phyloP scores from a whole-genome alignment of 2,888 invertebrate genomes.

The Lasioglossum zephyrum region DNA sequence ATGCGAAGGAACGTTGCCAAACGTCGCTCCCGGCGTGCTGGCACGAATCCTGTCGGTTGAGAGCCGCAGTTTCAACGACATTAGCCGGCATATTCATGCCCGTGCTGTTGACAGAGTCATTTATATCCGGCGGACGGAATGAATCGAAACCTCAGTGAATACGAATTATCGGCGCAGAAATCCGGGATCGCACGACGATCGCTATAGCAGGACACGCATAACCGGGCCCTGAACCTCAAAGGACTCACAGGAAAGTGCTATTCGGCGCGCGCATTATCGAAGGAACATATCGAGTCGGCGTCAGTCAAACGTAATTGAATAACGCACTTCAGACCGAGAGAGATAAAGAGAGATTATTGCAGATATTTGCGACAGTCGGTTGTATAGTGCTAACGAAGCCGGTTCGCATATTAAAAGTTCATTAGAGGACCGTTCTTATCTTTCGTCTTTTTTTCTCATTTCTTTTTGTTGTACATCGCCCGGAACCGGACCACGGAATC shows the following conservation, averaged over 20 bases:
- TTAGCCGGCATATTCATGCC: slow-evolving; percentile 19
- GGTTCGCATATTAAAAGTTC: slow-evolving; percentile 1
- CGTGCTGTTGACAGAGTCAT: slow-evolving; percentile 30
- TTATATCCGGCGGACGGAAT: background rate
- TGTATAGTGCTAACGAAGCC: slow-evolving; percentile 9
- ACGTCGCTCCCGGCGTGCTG: background rate
- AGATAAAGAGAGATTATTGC: background rate
- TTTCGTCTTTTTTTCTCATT: background rate
- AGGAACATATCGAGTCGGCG: background rate
- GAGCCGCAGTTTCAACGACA: background rate
- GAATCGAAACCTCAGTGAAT: slow-evolving; percentile 33
- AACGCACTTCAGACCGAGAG: background rate
- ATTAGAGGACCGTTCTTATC: background rate
- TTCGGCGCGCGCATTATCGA: background rate
- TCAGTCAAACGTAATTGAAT: slow-evolving; percentile 30
- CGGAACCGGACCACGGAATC: background rate
- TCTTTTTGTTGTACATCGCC: background rate
- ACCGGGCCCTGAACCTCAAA: background rate
- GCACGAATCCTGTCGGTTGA: slow-evolving; percentile 18
- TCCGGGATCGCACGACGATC: slow-evolving; percentile 8
- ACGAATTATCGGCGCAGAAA: slow-evolving; percentile 26
- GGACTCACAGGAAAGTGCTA: background rate
- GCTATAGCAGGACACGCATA: background rate
- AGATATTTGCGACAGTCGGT: background rate
- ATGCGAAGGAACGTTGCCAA: slow-evolving; percentile 1